Conservation (phyloP, 2,888 invertebrate species). For the Priocnemis perturbator region DNA sequence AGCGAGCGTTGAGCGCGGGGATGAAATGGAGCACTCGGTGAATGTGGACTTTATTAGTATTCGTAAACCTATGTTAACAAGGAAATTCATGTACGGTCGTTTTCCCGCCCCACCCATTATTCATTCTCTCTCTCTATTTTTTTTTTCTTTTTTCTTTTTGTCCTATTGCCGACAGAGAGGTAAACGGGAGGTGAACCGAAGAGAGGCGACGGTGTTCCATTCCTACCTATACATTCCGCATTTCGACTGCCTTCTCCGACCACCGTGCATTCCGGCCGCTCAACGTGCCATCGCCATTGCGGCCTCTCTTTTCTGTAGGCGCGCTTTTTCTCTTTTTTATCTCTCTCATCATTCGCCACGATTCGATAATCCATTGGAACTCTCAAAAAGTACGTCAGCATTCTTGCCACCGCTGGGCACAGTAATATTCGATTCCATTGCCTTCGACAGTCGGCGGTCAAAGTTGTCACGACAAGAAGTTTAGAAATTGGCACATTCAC, state of each 20-base stretch:
- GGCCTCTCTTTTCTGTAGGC: conserved; percentile 29
- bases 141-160: too few species aligned
- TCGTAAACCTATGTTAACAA: conserved; percentile 5
- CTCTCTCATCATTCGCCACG: conserved; percentile 26
- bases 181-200: too few species aligned
- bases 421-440: too few species aligned
- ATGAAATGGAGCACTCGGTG: conserved; percentile 13
- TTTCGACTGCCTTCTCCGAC: conserved; percentile 37
- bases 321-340: not conserved
- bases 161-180: conserved; percentile 21
- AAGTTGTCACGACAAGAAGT: too few species aligned
- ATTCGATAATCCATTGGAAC: conserved; percentile 38
- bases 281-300: conserved; percentile 27
- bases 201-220: conserved; percentile 27
- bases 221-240: conserved; percentile 38
- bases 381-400: too few species aligned
- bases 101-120: not conserved
- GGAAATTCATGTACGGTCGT: conserved; percentile 3
- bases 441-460: too few species aligned
- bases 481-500: too few species aligned
- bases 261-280: conserved; percentile 41
- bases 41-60: conserved; percentile 8
- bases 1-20: too few species aligned
- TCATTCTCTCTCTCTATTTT: conserved; percentile 13
- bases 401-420: too few species aligned